Evolutionary conservation across 2,797 vertebrate genomes (phyloP).

Genomic region (Coluber constrictor): DNA sequence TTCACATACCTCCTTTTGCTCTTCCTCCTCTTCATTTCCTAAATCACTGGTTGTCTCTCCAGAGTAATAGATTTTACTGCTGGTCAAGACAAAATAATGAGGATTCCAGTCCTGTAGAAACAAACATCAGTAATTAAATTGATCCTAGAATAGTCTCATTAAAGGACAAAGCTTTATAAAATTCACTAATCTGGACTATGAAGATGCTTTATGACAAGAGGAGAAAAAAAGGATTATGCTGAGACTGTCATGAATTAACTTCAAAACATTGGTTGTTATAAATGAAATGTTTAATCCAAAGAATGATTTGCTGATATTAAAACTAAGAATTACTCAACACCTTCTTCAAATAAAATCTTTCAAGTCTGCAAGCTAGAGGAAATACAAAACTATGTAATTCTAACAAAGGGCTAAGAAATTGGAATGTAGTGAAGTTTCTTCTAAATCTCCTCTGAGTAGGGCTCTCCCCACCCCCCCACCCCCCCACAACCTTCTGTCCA

Average conservation of each 20-base stretch:
- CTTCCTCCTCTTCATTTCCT: slow-evolving; percentile 95
- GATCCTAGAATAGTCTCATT: not conserved
- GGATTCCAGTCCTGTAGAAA: slow-evolving; percentile 91
- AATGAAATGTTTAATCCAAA: not conserved
- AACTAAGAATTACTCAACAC: not conserved
- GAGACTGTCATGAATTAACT: not conserved
- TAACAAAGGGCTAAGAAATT: not conserved
- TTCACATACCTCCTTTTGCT: slow-evolving; percentile 88
- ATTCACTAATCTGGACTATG: not conserved
- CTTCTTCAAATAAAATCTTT: not conserved
- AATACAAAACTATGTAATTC: not conserved
- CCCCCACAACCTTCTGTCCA: not conserved
- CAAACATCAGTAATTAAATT: slow-evolving; percentile 16
- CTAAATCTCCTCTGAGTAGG: not conserved
- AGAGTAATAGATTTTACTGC: slow-evolving; percentile 97
- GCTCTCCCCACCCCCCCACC: rapidly evolving
- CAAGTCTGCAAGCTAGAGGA: not conserved
- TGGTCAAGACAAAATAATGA: slow-evolving; percentile 97
- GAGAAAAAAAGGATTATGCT: not conserved
- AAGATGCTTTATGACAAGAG: too few relatives aligned
- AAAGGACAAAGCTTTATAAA: not conserved
- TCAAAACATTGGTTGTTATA: not conserved
- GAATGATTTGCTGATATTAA: not conserved
- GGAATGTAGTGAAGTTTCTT: not conserved
- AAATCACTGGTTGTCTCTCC: slow-evolving; percentile 91